Evolutionary conservation across 2,113 vertebrate genomes (phyloP).

Genomic region (Syrmaticus mikado): DNA sequence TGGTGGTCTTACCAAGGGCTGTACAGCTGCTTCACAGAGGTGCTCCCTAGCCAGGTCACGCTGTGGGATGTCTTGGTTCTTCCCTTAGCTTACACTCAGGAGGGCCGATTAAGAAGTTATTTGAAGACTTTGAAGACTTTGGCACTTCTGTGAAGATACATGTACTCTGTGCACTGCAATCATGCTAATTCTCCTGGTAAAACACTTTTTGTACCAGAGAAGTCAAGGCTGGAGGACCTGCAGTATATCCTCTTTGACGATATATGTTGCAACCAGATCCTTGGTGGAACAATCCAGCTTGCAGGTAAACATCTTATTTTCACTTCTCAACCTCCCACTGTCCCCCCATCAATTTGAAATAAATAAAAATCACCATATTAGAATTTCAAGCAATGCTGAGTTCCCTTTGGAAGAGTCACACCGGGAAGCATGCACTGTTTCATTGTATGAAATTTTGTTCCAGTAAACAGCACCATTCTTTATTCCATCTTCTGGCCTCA

Average conservation of each 20-base stretch:
- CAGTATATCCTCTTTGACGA: not conserved
- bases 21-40: not conserved
- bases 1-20: not conserved
- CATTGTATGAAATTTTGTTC: not conserved
- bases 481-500: not conserved
- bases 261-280: not conserved
- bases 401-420: conserved; percentile 1
- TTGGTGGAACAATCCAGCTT: not conserved
- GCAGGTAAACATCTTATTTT: not conserved
- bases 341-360: not conserved
- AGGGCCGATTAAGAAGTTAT: not conserved
- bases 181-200: not conserved
- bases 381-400: not conserved
- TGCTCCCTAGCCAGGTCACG: not conserved
- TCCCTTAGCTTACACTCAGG: not conserved
- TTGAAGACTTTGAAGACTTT: not conserved
- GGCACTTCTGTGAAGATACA: not conserved
- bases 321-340: not conserved
- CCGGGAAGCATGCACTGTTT: not conserved
- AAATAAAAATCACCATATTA: not conserved
- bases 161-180: not conserved
- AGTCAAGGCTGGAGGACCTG: not conserved
- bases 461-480: not conserved
- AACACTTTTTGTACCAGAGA: not conserved
- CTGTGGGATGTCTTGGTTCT: not conserved